Base-by-base conservation (phyloP, 2,113 vertebrate species). In the Solenodon paradoxus region DNA sequence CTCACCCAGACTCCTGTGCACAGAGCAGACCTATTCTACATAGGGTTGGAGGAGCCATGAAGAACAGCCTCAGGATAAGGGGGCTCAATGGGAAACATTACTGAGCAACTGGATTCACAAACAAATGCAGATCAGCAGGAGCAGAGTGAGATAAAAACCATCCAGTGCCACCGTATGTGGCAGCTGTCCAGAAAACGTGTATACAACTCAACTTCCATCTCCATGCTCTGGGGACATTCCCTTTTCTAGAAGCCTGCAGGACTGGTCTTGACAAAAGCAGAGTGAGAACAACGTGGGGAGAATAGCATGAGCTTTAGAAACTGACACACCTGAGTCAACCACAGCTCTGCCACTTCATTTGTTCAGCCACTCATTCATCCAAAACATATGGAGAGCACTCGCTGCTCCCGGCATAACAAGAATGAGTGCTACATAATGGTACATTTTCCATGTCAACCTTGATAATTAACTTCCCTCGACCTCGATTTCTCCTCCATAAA, bases 151-250 rank as follows among this genome's bases (percentile, higher is more conserved):
- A 61, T 28, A 61, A 28, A 59, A 26, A 59, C 55, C 55, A 59
- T 13, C 9, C 11, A 0, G 9, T 4, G 28, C 81, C 32, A 5
- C 53, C 32, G 59, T 5, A 45, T 22, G 45, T 0, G 32, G 19
- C 7, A 5, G 11, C 7, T 0, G 0, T 16, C 55, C 49, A 19
- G 10, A 68, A 61, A 91, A 40, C 0, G 4, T 16, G 45, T 3
- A 28, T 9, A 47, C 4, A 66, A 69, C 16, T 64, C 45, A 55
- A 45, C 47, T 40, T 91, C 28, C 0, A 1, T 22, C 15, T 35
- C 45, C 9, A 10, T 2, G 8, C 19, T 80, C 30, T 1, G 53
- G 38, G 10, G 30, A 45, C 16, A 40, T 9, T 11, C 47, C 26
- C 69, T 38, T 71, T 49, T 42, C 24, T 40, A 74, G 57, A 53